phyloP scores from a whole-genome alignment of 2,888 invertebrate genomes.

The Caenorhabditis sulstoni region DNA sequence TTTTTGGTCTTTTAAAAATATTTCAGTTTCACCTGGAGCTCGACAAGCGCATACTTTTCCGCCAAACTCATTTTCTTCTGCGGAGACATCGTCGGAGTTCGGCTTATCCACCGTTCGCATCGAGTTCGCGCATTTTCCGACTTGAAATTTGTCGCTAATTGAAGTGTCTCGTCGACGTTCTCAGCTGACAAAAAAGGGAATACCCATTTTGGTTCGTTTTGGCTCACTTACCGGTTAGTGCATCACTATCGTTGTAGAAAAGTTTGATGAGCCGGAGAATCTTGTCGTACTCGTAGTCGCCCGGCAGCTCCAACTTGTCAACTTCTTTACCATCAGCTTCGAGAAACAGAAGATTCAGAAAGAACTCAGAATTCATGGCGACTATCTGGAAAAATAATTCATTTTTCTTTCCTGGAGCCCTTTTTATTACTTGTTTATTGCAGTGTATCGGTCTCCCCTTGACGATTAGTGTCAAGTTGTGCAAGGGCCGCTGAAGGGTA shows the following conservation, averaged over 20 bases:
- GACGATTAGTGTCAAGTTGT: slow-evolving; percentile 16
- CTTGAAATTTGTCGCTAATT: slow-evolving; percentile 21
- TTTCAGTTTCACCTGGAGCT: slow-evolving; percentile 18
- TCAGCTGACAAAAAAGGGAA: slow-evolving; percentile 7
- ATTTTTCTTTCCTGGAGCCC: not conserved
- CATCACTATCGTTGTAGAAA: slow-evolving; percentile 34
- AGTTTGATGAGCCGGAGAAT: slow-evolving; percentile 18
- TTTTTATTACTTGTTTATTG: slow-evolving; percentile 11
- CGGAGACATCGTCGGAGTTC: slow-evolving; percentile 17
- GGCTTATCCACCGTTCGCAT: slow-evolving; percentile 34
- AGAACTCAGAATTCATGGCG: slow-evolving; percentile 32
- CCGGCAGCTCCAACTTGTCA: not conserved
- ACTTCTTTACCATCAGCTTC: not conserved
- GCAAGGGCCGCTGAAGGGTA: not conserved
- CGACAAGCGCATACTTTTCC: slow-evolving; percentile 18
- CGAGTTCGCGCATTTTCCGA: slow-evolving; percentile 16
- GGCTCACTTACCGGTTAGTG: slow-evolving; percentile 9
- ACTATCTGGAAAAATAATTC: slow-evolving; percentile 20
- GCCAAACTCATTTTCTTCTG: slow-evolving; percentile 21
- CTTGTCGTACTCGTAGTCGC: slow-evolving; percentile 13
- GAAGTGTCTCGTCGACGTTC: slow-evolving; percentile 28
- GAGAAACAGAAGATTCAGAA: slow-evolving; percentile 12
- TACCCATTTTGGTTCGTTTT: not conserved
- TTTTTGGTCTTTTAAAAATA: too few species aligned
- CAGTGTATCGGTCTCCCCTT: slow-evolving; percentile 25